phyloP scores from a whole-genome alignment of 2,797 vertebrate genomes.

The Sparus aurata region DNA sequence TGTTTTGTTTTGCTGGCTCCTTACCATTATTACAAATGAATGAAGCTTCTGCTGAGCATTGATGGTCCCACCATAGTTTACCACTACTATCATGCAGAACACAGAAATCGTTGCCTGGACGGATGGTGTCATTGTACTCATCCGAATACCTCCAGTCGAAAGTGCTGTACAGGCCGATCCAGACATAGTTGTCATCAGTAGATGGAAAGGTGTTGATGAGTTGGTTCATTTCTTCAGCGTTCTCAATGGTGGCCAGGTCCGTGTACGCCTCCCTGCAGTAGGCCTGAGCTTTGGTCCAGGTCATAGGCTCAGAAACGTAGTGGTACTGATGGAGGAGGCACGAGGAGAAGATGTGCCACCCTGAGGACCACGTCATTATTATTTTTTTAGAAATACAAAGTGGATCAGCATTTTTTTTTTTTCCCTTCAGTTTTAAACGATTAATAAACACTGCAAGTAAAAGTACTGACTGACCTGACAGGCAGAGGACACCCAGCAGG shows the following conservation, averaged over 20 bases:
- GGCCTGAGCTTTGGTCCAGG: constrained; percentile 33
- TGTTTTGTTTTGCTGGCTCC: too few species aligned
- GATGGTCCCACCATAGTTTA: too few species aligned
- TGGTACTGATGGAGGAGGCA: constrained; percentile 22
- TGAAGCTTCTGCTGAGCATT: too few species aligned
- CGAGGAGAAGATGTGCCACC: neutral
- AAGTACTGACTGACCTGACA: constrained; percentile 31
- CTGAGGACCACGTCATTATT: neutral
- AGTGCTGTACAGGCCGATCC: too few species aligned
- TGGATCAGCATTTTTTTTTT: neutral
- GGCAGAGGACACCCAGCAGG: constrained; percentile 1
- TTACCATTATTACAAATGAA: too few species aligned
- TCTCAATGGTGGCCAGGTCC: constrained; percentile 27
- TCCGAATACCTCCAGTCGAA: constrained; percentile 19
- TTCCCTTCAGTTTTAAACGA: neutral
- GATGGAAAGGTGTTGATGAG: neutral
- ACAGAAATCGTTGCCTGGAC: too few species aligned
- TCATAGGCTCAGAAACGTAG: constrained; percentile 8
- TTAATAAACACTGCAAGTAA: neutral
- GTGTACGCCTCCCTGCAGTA: constrained; percentile 22
- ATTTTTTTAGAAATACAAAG: neutral
- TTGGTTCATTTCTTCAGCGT: neutral
- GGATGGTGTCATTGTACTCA: neutral
- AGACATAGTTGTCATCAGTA: too few species aligned
- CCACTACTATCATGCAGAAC: too few species aligned